Evolutionary conservation across 2,113 vertebrate species (phyloP).

Genomic region (Solenodon paradoxus): DNA sequence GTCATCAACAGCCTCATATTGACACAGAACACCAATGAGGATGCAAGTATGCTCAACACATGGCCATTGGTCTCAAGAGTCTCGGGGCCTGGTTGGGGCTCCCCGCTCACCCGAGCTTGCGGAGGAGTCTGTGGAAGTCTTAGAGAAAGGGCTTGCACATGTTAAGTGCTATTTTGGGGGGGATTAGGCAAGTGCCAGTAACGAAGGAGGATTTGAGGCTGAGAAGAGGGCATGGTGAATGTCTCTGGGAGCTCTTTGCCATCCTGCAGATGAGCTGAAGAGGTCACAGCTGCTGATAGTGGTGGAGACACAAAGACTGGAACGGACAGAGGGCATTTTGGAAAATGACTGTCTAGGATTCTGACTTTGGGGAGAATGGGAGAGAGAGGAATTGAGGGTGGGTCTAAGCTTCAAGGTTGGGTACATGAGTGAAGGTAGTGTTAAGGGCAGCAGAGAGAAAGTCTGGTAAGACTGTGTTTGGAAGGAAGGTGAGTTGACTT

Average conservation of each 20-base stretch:
- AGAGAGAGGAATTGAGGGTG: not conserved
- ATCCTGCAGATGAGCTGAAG: not conserved
- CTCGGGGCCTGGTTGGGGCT: not conserved
- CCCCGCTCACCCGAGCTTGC: not conserved
- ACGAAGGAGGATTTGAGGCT: not conserved
- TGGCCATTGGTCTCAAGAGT: not conserved
- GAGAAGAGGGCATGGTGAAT: not conserved
- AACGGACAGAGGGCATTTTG: not conserved
- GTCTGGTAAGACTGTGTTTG: not conserved
- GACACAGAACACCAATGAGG: not conserved
- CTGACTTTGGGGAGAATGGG: not conserved
- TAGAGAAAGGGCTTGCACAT: not conserved
- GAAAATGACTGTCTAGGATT: not conserved
- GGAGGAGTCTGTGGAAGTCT: not conserved
- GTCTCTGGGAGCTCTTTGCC: not conserved
- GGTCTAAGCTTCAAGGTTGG: not conserved
- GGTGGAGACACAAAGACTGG: not conserved
- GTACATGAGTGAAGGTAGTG: not conserved
- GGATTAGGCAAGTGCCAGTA: not conserved
- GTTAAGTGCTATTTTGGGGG: not conserved
- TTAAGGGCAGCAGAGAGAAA: not conserved
- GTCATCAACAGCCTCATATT: not conserved
- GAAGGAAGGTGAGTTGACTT: not conserved
- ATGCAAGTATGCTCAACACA: not conserved
- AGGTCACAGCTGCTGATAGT: not conserved